Percentiles rank a stretch among this genome's conserved stretches.
These are phyloP conservation scores for Oncopodura yosiiana DNA, from an alignment of 1,140 invertebrate genomes.

Conservation along the genomic window DNA sequence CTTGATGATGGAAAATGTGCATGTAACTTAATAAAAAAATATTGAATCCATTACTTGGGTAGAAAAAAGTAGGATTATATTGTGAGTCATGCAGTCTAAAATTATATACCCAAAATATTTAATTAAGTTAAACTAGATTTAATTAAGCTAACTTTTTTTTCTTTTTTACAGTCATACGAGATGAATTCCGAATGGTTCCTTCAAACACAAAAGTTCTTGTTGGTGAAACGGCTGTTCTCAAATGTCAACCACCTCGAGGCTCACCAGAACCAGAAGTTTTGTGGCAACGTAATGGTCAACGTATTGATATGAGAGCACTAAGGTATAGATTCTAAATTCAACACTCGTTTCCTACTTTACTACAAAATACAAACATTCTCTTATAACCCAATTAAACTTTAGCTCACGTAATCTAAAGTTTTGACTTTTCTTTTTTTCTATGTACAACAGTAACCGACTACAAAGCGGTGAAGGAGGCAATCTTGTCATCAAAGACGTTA, in stretches of 20 bases:
- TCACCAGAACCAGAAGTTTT: constrained; percentile 79
- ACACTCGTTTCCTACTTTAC: no score
- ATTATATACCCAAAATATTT: no score
- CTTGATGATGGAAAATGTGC: no score
- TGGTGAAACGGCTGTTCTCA: constrained; percentile 77
- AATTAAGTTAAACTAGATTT: no score
- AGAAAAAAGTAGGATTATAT: no score
- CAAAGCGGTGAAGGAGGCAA: constrained; percentile 39
- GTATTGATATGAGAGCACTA: constrained; percentile 45
- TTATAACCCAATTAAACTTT: no score
- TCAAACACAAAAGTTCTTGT: constrained; percentile 77
- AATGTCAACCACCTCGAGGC: constrained; percentile 83
- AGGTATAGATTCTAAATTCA: no score
- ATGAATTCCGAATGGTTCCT: constrained; percentile 84
- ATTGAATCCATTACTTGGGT: no score
- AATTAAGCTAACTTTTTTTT: constrained; percentile 11
- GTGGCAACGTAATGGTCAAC: constrained; percentile 76
- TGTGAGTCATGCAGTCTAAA: no score
- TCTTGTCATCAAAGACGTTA: constrained; percentile 42
- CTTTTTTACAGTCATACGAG: constrained; percentile 69
- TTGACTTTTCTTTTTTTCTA: neutral
- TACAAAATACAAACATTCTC: no score
- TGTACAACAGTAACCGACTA: constrained; percentile 24
- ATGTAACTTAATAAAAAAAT: no score
- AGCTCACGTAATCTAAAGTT: neutral